These are phyloP conservation scores for Pterobdella sp. DNA, from an alignment of 2,888 invertebrate species.

Conservation along the genomic window DNA sequence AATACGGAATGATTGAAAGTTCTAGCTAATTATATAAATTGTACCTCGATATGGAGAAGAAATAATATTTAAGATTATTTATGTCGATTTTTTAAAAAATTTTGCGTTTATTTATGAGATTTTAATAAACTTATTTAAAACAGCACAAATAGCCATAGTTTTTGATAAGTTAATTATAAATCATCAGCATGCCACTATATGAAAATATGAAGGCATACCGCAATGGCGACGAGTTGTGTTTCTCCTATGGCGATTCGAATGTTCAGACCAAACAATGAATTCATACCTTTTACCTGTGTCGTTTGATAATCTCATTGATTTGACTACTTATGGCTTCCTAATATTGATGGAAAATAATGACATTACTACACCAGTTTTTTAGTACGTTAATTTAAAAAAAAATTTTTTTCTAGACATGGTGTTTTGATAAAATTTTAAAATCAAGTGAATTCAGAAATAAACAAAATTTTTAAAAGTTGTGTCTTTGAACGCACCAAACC, in stretches of 20 bases:
- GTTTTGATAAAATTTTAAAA: slow-evolving; percentile 2
- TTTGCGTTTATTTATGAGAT: too few relatives aligned
- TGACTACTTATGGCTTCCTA: slow-evolving; percentile 16
- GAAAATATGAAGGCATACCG: slow-evolving; percentile 50
- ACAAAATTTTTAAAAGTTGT: slow-evolving; percentile 7
- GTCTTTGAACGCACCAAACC: too few relatives aligned
- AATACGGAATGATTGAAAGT: too few relatives aligned
- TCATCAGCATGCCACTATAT: background rate
- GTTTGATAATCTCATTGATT: slow-evolving; percentile 41
- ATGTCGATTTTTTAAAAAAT: background rate
- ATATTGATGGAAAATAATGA: background rate
- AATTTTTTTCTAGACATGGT: background rate
- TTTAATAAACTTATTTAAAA: background rate
- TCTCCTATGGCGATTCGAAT: slow-evolving; percentile 77
- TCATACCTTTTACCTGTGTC: slow-evolving; percentile 93
- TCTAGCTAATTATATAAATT: too few relatives aligned
- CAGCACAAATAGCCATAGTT: background rate
- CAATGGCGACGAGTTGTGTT: slow-evolving; percentile 75
- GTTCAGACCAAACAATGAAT: slow-evolving; percentile 78
- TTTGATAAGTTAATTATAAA: background rate
- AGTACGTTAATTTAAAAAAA: background rate
- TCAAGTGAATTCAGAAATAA: too few relatives aligned
- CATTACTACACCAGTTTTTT: too few relatives aligned
- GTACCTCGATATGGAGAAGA: too few relatives aligned
- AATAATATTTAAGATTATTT: background rate